phyloP scores from a whole-genome alignment of 2,888 invertebrate species.

The Lithosia quadra region DNA sequence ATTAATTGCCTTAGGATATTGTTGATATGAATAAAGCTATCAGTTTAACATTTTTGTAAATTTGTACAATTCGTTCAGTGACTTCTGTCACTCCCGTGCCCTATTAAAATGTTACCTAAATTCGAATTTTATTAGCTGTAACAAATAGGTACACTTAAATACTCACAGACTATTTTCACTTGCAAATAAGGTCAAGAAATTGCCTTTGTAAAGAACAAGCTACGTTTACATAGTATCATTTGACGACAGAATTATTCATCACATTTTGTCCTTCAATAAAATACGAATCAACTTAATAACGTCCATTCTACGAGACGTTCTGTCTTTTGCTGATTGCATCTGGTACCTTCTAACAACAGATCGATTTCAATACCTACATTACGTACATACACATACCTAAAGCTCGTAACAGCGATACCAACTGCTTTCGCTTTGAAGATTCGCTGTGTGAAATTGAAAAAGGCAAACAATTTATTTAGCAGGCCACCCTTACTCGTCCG shows the following conservation, averaged over 20 bases:
- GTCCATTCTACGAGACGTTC: conserved; percentile 28
- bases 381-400: conserved; percentile 37
- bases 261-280: not conserved
- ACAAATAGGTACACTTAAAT: no score
- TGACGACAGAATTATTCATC: not conserved
- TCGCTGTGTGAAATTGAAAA: conserved; percentile 73
- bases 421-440: no score
- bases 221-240: not conserved
- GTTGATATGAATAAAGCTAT: not conserved
- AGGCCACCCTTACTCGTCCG: conserved; percentile 65
- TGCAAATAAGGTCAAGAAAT: not conserved
- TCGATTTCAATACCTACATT: conserved; percentile 33
- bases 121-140: no score
- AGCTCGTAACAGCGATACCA: conserved; percentile 41
- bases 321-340: conserved; percentile 39
- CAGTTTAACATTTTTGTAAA: not conserved
- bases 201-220: not conserved
- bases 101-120: no score
- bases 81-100: no score
- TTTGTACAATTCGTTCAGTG: no score
- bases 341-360: conserved; percentile 35
- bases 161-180: not conserved
- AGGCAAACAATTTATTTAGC: conserved; percentile 81
- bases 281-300: conserved; percentile 10
- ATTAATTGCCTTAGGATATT: not conserved